phyloP scores from a whole-genome alignment of 2,113 vertebrate genomes.

The Eidolon helvum region DNA sequence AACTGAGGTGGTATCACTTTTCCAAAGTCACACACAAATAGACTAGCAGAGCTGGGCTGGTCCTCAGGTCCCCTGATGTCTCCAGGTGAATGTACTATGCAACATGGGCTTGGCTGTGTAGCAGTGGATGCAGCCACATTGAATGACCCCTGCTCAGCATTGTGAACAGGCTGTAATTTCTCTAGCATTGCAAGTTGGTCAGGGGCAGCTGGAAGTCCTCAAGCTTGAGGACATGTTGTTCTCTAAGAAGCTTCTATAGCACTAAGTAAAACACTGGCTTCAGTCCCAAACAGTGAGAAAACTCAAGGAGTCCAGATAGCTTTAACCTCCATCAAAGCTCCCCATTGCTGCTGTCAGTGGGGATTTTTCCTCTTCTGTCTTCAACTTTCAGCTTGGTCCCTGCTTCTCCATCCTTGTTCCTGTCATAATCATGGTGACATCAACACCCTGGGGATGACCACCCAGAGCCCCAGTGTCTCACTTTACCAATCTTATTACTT shows the following conservation, averaged over 20 bases:
- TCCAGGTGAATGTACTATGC: neutral
- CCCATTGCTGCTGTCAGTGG: neutral
- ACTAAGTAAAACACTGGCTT: neutral
- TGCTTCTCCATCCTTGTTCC: neutral
- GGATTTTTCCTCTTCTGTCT: neutral
- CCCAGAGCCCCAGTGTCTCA: neutral
- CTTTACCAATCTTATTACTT: neutral
- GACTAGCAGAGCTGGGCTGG: neutral
- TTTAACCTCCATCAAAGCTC: neutral
- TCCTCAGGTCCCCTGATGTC: neutral
- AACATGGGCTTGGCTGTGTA: fast-evolving
- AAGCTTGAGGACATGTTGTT: neutral
- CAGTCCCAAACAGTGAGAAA: neutral
- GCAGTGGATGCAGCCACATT: neutral
- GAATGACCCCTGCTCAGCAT: neutral
- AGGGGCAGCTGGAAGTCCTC: neutral
- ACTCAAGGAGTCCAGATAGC: neutral
- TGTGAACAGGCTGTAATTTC: neutral
- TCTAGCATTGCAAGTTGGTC: no score
- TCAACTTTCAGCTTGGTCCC: neutral
- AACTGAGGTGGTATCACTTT: neutral
- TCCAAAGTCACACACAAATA: neutral
- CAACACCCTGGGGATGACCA: neutral
- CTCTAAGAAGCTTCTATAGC: neutral
- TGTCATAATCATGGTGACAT: neutral